phyloP scores from a whole-genome alignment of 1,140 invertebrate species.

The Trialeurodes vaporariorum region DNA sequence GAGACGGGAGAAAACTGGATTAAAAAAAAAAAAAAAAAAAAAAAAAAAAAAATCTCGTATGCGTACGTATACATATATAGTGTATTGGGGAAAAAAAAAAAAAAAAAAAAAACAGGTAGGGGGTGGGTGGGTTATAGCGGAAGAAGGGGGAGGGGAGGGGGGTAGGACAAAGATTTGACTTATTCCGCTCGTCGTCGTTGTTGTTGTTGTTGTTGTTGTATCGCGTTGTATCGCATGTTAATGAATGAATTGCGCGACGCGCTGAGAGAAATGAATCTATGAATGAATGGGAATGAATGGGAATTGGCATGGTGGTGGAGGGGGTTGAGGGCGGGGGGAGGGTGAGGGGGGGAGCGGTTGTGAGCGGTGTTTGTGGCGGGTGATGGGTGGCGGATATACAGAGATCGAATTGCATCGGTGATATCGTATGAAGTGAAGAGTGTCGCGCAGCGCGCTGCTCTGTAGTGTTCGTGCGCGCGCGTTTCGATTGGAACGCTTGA shows the following conservation, averaged over 20 bases:
- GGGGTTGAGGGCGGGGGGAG: neutral
- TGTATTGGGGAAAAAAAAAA: neutral
- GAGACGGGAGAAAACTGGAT: neutral
- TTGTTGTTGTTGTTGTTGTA: too few relatives aligned
- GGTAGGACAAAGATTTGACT: neutral
- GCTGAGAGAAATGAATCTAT: neutral
- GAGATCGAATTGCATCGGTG: neutral
- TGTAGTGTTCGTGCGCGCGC: too few relatives aligned
- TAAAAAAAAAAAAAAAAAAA: neutral
- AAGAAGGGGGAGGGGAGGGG: neutral
- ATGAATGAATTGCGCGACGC: constrained; percentile 1
- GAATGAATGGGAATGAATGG: neutral
- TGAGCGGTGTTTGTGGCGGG: neutral
- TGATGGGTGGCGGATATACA: neutral
- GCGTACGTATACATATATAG: too few relatives aligned
- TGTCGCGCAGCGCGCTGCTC: too few relatives aligned
- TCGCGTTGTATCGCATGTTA: neutral
- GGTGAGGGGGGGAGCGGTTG: neutral
- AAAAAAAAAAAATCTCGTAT: too few relatives aligned
- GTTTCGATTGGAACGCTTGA: too few relatives aligned
- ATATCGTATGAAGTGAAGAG: neutral
- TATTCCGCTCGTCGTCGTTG: too few relatives aligned
- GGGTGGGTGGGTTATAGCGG: neutral
- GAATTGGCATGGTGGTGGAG: neutral
- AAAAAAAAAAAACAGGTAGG: neutral